Base-by-base conservation (phyloP, 2,797 vertebrate genomes). In the Thripadectes ignobilis region DNA sequence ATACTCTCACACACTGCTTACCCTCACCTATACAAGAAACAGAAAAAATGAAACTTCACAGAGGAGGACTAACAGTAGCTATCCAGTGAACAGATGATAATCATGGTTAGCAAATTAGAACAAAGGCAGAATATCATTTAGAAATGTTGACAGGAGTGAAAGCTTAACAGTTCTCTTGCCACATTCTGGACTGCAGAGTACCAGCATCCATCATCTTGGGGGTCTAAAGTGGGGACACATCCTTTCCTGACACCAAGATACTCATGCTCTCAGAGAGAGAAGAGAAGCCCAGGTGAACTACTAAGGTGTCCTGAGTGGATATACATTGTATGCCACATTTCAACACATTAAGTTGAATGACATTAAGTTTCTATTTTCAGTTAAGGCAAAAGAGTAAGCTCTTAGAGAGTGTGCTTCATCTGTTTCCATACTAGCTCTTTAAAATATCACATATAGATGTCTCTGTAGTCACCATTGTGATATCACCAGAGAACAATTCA, bases 191-290 rank as follows among this genome's bases (percentile, higher is more conserved):
- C 14, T 23, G 7, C 12, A 67, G 15, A 26, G 30, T 22, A 69
- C 8, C 13, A 36, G 13, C 1, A 1, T 30, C 13, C 4, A 19
- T 39, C 12, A 8, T 32, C 6, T 16, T 26, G 4, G 17, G 6
- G 2, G 2, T 52, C 20, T 26, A 17, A 74, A 76, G 10, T 29
- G 5, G 13, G 27, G 48, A 41, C 4, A 54, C 6, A 27, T 23
- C 11, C 11, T 63, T 78, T 82, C 14, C 17, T 66, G 8, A 46
- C 6, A 23, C 12, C 3, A 43, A 24, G 10, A 32, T 12, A 34
- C 17, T 34, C 6, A 29, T 23, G 9, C 4, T 7, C 24, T 62
- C n/a, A 65, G 29, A 78, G 22, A 30, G 12, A 65, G 10, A 11
- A 3, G 4, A 39, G 30, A 74, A 63, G 46, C 27, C 7, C 11